Base-by-base conservation (phyloP, 2,797 vertebrate genomes). In the Hephaestus fuliginosus region DNA sequence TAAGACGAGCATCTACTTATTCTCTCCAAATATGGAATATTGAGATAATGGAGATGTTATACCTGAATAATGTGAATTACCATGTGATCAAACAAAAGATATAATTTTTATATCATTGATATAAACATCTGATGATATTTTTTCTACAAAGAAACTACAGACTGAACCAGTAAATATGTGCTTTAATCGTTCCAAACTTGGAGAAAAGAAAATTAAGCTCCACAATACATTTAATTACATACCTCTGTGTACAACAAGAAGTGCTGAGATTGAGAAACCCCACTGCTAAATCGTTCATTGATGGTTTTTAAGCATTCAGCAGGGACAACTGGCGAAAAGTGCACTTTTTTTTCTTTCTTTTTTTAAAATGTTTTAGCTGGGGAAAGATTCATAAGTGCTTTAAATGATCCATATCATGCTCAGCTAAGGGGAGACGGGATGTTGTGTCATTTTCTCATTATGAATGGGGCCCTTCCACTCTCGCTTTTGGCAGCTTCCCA, bases 401-500 rank as follows among this genome's bases (percentile, higher is more conserved):
- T 65, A 73, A 89, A 83, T 73, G 77, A 88, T 85, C 67, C 67
- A 75, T 58, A 81, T 71, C 74, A 62, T 4, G 2, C 65, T 69
- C n/a, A 66, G 66, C 74, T 62, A 77, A 55, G 71, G 74, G 65
- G 74, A 78, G 78, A 76, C 70, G 18, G 66, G 75, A 66, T 72
- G 44, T 82, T 68, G 46, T 76, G 76, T 81, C 60, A 77, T 74
- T 86, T 84, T 28, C 55, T 76, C 51, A 65, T 79, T 73, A 83
- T 62, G 51, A 89, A 80, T 81, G 5, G 70, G 70, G 51, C 51
- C 43, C 62, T 62, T 82, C 48, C 55, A 70, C 74, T 72, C 41
- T 22, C 3, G 72, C 57, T 83, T 83, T 82, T 86, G 86, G 88
- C 83, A 87, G 82, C 63, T 79, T 81, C 53, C 70, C 28, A 67